Percentiles rank a stretch among this genome's conserved stretches.
These are phyloP conservation scores for Neopipo cinnamomea DNA, from an alignment of 2,113 vertebrate genomes.

Conservation along the genomic window DNA sequence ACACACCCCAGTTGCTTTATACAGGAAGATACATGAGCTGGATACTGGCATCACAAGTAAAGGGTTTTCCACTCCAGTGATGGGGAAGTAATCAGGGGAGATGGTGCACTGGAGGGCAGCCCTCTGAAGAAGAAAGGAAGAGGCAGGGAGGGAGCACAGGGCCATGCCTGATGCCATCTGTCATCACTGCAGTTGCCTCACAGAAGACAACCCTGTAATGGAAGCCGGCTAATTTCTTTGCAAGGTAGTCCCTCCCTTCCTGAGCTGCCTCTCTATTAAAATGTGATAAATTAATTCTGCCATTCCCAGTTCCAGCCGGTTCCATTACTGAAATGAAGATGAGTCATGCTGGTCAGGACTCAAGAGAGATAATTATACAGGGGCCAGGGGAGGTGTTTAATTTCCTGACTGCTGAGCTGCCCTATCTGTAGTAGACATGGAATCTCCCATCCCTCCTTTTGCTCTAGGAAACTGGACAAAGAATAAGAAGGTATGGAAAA, in stretches of 20 bases:
- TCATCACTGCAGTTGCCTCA: not conserved
- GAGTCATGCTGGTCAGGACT: slow-evolving; percentile 53
- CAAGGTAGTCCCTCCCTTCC: slow-evolving; percentile 75
- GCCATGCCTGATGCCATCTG: not conserved
- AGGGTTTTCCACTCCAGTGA: not conserved
- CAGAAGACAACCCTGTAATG: slow-evolving; percentile 73
- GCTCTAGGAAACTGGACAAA: not conserved
- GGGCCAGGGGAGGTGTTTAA: not conserved
- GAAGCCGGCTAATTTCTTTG: slow-evolving; percentile 81
- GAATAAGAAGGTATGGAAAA: not conserved
- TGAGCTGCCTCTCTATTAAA: slow-evolving; percentile 82
- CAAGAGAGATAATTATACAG: slow-evolving; percentile 68
- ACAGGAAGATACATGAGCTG: not conserved
- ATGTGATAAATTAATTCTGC: slow-evolving; percentile 81
- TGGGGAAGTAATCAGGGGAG: not conserved
- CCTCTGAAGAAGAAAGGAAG: not conserved
- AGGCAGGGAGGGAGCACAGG: not conserved
- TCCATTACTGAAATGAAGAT: slow-evolving; percentile 70
- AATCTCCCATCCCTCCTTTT: not conserved
- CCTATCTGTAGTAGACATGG: not conserved
- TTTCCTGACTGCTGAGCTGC: not conserved
- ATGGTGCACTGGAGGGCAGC: not conserved
- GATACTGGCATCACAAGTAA: not conserved
- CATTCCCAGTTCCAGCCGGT: slow-evolving; percentile 68
- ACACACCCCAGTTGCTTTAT: not conserved